Evolutionary conservation across 2,888 invertebrate species (phyloP), one percentile per base, ranked within the genome.

Genomic region (Dorcus parallelipipedus): DNA sequence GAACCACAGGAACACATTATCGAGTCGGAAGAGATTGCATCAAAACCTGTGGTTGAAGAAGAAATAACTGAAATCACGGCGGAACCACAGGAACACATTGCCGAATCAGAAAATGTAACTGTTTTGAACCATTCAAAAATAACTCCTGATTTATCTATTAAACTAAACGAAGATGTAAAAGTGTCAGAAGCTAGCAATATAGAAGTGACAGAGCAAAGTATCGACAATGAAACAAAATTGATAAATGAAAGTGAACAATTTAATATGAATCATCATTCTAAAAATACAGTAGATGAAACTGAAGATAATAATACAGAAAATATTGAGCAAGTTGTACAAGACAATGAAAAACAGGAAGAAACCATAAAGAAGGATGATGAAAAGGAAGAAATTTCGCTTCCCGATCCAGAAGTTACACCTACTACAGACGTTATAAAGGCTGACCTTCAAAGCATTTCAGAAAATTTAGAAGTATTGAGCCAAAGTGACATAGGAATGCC

Each of bases 1-100:
- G 14, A 14, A 14, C 14, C 14, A 14, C 14, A 14, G 14, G n/a
- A n/a, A n/a, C n/a, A n/a, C n/a, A n/a, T n/a, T n/a, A n/a, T n/a
- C n/a, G n/a, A n/a, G 7, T 10, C 47, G 9, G 45, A n/a, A 47
- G 17, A 47, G 26, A 47, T 10, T 47, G 9, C 5, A 14, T 26
- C 3, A 47, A n/a, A 17, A n/a, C n/a, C n/a, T n/a, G n/a, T n/a
- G 14, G 6, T 9, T 53, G 49, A 53, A 9, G 26, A 39, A 33
- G 23, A 40, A 54, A 50, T 43, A 45, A 9, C 41, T 17, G 50
- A 43, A 23, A 48, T 26, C 33, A 8, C 23, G 9, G 1, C 3
- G 33, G 38, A 26, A 43, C 41, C 41, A 43, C 50, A 55, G 23
- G 54, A 55, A 49, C 38, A 45, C 23, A 42, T 38, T 39, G 39